A percentile compares a stretch with the other conserved stretches of the same genome.
Evolutionary conservation across 2,888 invertebrate species (phyloP).

Genomic region (Acleris laterana): DNA sequence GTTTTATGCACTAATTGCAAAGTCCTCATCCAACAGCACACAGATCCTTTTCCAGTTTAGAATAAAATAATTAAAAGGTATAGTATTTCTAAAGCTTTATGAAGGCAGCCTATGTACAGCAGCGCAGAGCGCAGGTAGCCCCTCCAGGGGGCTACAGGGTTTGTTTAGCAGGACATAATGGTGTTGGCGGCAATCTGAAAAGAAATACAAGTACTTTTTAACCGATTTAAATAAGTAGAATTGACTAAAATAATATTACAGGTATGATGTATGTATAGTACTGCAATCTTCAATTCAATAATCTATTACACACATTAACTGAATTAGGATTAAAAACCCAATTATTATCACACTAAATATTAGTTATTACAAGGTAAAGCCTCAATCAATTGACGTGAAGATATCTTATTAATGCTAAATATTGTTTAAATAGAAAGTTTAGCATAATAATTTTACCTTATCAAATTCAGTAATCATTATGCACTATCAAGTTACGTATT

Average conservation of each 20-base stretch:
- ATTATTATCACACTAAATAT: too few species aligned
- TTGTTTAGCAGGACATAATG: constrained; percentile 68
- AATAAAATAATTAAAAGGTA: too few species aligned
- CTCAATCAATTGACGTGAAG: too few species aligned
- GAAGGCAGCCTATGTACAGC: constrained; percentile 50
- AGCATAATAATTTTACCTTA: constrained; percentile 3
- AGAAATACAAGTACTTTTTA: constrained; percentile 30
- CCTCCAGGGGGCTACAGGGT: constrained; percentile 62
- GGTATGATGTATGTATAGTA: too few species aligned
- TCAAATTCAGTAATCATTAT: constrained; percentile 9
- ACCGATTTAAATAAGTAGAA: too few species aligned
- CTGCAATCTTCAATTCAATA: too few species aligned
- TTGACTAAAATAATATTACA: too few species aligned
- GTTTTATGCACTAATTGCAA: neutral
- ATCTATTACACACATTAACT: too few species aligned
- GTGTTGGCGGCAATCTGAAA: constrained; percentile 64
- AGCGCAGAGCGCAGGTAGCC: constrained; percentile 57
- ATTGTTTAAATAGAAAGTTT: neutral
- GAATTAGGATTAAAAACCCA: too few species aligned
- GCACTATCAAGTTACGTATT: constrained; percentile 3
- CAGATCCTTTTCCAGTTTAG: too few species aligned
- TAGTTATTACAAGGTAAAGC: too few species aligned
- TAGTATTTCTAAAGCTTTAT: too few species aligned
- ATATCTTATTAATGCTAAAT: neutral
- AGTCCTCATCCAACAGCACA: neutral